These are phyloP conservation scores for Pteropus alecto DNA, from an alignment of 2,113 vertebrate species.

Conservation along the genomic window DNA sequence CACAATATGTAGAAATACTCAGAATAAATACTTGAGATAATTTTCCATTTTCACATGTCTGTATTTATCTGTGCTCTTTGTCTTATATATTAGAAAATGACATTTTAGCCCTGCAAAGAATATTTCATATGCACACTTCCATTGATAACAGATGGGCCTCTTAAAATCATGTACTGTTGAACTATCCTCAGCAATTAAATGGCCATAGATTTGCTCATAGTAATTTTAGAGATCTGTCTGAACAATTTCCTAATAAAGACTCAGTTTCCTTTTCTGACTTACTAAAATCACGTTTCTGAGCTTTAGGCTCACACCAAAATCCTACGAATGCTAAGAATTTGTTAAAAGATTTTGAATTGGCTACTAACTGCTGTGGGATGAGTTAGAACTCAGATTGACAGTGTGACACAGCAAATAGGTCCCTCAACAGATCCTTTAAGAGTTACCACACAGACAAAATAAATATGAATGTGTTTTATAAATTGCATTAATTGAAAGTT, in stretches of 20 bases:
- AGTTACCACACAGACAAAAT: background rate
- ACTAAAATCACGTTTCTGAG: background rate
- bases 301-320: background rate
- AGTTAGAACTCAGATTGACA: background rate
- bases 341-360: conserved; percentile 20
- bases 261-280: background rate
- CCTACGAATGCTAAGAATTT: background rate
- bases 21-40: background rate
- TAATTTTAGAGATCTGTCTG: background rate
- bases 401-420: background rate
- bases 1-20: background rate
- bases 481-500: background rate
- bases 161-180: background rate
- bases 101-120: background rate
- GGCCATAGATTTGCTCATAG: background rate
- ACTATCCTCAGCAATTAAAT: background rate
- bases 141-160: background rate
- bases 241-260: background rate
- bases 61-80: background rate
- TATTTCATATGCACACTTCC: background rate
- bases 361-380: background rate
- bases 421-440: background rate
- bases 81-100: background rate
- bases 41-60: background rate
- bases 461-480: background rate